Conservation (phyloP, 64 coral and sea anemone species). For the Montipora capricornis region DNA sequence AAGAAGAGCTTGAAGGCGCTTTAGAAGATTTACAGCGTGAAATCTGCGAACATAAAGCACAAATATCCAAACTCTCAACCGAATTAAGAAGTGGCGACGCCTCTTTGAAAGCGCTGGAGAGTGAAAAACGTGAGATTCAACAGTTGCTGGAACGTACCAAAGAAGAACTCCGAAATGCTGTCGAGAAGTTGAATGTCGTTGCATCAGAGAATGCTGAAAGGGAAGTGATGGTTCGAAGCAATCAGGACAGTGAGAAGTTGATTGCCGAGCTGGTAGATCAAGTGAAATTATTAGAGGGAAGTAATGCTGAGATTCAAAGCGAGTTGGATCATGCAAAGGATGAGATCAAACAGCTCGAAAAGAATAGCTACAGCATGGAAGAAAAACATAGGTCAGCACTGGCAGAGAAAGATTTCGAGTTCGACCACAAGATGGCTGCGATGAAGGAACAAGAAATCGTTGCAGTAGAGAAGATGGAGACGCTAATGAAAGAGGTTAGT, state of each 20-base stretch:
- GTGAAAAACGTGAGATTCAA: constrained; percentile 67
- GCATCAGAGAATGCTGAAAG: constrained; percentile 21
- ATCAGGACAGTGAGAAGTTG: background rate
- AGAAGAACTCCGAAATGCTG: constrained; percentile 27
- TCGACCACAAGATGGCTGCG: background rate
- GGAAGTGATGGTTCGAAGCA: constrained; percentile 14
- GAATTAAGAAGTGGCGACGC: constrained; percentile 45
- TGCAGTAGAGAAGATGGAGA: constrained; percentile 6
- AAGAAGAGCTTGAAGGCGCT: constrained; percentile 30
- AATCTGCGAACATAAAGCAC: background rate
- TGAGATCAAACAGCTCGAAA: background rate
- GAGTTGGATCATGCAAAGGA: constrained; percentile 17
- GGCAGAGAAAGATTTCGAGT: constrained; percentile 25
- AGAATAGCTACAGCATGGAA: background rate
- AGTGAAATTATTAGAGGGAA: background rate
- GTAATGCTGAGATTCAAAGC: constrained; percentile 9
- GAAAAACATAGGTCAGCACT: background rate
- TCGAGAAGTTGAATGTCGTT: constrained; percentile 26
- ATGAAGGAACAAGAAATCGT: background rate
- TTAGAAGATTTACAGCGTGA: constrained; percentile 20
- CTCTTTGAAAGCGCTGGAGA: constrained; percentile 4
- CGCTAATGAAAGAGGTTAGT: constrained; percentile 27
- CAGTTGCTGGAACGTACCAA: constrained; percentile 66
- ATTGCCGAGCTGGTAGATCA: constrained; percentile 29
- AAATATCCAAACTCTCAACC: constrained; percentile 39